Base-by-base conservation (phyloP, 2,888 invertebrate species). In the Drosophila paucipuncta region DNA sequence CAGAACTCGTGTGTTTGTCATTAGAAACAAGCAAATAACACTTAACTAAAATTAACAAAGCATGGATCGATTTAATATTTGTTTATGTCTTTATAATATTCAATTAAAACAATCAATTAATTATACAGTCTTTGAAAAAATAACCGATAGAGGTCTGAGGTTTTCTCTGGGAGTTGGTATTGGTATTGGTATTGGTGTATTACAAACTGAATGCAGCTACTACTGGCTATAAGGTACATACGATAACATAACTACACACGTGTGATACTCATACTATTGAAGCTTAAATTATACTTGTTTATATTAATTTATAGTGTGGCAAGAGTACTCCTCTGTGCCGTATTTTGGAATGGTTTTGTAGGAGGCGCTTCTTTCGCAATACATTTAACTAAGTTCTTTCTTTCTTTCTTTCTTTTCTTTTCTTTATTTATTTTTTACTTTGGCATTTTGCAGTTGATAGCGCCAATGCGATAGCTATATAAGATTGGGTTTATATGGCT, bases 201-300 rank as follows among this genome's bases (percentile, higher is more conserved):
- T 64, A 68, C 63, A 66, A 82, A 76, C 62, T 73, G 65, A 83
- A 82, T 77, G 73, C 73, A 69, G 68, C 83, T 80, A 70, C 78
- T 84, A 88, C 59, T 78, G 71, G 73, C 89, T 90, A 90, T 90
- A 85, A 90, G 90, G 90, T 90, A 90, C 90, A 78, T 71, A 85
- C 50, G 74, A 83, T 71, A 70, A 74, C 59, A 78, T 41, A 76
- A 67, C 68, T 68, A 60, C 0, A 9, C 9, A 30, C 60, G 3
- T 55, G 25, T 25, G 43, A 47, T 59, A 31, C n/a, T 52, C 37
- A 47, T 18, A 53, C 22, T 47, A 47, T 11, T 33, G 59, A 73
- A 53, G 53, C 55, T 66, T 83, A 81, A 64, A 66, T 39, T 18
- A 16, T 16, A 13, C 18, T 37, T 37, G 2, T 13, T 75, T 55